Conservation (phyloP, 2,888 invertebrate species). For the Agonopterix alstromeriana region DNA sequence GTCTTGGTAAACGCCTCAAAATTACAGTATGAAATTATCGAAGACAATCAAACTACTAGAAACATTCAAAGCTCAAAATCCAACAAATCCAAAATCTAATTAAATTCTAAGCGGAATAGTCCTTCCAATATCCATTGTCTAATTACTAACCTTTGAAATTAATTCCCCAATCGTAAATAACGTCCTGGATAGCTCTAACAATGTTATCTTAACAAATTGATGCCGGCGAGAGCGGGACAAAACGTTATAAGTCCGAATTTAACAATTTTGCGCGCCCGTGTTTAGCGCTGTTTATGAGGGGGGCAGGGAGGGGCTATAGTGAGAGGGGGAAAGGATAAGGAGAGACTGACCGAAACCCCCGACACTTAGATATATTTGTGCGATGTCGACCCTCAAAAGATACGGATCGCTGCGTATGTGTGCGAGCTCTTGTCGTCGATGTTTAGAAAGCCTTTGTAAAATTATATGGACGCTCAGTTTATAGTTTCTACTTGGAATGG, state of each 20-base stretch:
- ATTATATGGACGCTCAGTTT: slow-evolving; percentile 48
- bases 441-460: slow-evolving; percentile 54
- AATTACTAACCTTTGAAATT: slow-evolving; percentile 43
- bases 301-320: slow-evolving; percentile 46
- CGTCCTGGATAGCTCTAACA: slow-evolving; percentile 30
- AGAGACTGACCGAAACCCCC: slow-evolving; percentile 57
- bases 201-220: slow-evolving; percentile 71
- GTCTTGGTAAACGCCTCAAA: no score
- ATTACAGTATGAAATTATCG: no score
- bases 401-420: slow-evolving; percentile 47
- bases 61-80: no score
- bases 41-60: no score
- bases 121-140: slow-evolving; percentile 30
- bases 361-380: slow-evolving; percentile 67
- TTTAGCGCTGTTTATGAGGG: slow-evolving; percentile 69
- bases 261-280: slow-evolving; percentile 64
- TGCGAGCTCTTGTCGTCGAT: slow-evolving; percentile 37
- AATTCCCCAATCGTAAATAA: slow-evolving; percentile 56
- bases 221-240: slow-evolving; percentile 46
- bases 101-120: background rate
- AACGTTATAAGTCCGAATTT: slow-evolving; percentile 50
- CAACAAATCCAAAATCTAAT: no score
- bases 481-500: slow-evolving; percentile 19
- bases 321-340: slow-evolving; percentile 62
- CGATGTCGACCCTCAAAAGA: slow-evolving; percentile 52